Evolutionary conservation across 2,888 invertebrate species (phyloP).

Genomic region (Nymphalis polychloros): DNA sequence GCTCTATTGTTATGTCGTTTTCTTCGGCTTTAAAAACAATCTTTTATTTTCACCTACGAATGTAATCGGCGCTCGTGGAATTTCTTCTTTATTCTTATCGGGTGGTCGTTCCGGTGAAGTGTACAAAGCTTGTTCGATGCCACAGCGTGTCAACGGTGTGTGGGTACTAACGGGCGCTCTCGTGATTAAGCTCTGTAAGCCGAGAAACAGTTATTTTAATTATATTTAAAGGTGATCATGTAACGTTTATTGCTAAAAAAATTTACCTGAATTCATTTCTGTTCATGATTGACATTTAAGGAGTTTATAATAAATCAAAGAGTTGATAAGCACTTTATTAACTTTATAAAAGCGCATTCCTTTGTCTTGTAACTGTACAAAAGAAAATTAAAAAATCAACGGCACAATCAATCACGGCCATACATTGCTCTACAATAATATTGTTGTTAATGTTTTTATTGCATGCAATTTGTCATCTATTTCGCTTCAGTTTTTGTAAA

Average conservation of each 20-base stretch:
- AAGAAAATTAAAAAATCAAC: conserved; percentile 27
- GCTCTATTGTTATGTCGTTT: conserved; percentile 79
- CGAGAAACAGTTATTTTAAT: conserved; percentile 17
- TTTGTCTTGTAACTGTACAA: background rate
- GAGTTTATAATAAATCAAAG: background rate
- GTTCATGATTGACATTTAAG: background rate
- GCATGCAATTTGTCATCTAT: conserved; percentile 67
- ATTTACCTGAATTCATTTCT: too few species aligned
- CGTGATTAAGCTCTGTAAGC: conserved; percentile 47
- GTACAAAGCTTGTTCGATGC: conserved; percentile 78
- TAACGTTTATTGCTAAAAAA: too few species aligned
- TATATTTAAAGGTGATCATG: conserved; percentile 3
- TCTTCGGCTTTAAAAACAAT: conserved; percentile 79
- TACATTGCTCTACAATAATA: conserved; percentile 27
- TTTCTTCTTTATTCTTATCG: conserved; percentile 76
- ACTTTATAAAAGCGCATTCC: background rate
- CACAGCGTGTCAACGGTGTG: conserved; percentile 68
- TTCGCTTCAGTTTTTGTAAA: conserved; percentile 59
- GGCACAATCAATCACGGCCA: conserved; percentile 21
- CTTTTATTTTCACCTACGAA: conserved; percentile 80
- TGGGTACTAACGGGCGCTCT: conserved; percentile 54
- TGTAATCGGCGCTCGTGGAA: conserved; percentile 78
- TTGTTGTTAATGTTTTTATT: conserved; percentile 56
- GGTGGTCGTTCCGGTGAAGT: conserved; percentile 72
- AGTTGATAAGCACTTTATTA: background rate